These are phyloP conservation scores for Trissolcus basalis DNA, from an alignment of 1,140 invertebrate genomes.

Conservation along the genomic window DNA sequence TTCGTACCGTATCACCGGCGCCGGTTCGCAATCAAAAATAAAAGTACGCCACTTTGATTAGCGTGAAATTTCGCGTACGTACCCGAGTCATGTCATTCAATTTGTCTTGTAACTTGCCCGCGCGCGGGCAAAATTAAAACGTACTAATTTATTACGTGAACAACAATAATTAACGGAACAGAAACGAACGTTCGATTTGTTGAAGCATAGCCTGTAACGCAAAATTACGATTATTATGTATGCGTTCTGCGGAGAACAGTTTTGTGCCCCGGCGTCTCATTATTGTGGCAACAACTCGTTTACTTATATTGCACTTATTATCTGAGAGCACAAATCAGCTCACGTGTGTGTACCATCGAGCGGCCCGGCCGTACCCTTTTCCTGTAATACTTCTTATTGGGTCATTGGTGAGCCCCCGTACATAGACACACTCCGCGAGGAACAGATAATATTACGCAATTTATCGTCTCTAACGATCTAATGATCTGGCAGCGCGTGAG, in stretches of 20 bases:
- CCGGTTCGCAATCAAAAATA: no score
- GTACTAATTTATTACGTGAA: conserved; percentile 34
- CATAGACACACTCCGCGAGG: conserved; percentile 52
- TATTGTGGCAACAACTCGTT: conserved; percentile 52
- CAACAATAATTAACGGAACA: conserved; percentile 31
- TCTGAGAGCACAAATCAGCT: conserved; percentile 55
- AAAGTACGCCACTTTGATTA: no score
- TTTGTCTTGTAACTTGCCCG: conserved; percentile 15
- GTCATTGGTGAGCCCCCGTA: conserved; percentile 54
- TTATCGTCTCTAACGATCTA: conserved; percentile 61
- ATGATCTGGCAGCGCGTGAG: conserved; percentile 59
- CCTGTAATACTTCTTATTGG: conserved; percentile 56
- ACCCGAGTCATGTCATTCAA: conserved; percentile 20
- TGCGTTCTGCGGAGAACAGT: conserved; percentile 13
- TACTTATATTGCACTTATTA: conserved; percentile 57
- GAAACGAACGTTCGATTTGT: conserved; percentile 10
- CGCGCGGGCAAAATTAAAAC: background rate
- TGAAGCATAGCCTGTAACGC: conserved; percentile 32
- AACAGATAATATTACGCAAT: conserved; percentile 57
- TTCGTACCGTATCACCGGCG: no score
- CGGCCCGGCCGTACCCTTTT: conserved; percentile 56
- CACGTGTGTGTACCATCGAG: conserved; percentile 52
- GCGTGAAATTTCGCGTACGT: background rate
- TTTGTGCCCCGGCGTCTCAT: conserved; percentile 37
- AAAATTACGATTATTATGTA: conserved; percentile 36